phyloP scores from a whole-genome alignment of 2,888 invertebrate species.

The Dysmachus trigonus region DNA sequence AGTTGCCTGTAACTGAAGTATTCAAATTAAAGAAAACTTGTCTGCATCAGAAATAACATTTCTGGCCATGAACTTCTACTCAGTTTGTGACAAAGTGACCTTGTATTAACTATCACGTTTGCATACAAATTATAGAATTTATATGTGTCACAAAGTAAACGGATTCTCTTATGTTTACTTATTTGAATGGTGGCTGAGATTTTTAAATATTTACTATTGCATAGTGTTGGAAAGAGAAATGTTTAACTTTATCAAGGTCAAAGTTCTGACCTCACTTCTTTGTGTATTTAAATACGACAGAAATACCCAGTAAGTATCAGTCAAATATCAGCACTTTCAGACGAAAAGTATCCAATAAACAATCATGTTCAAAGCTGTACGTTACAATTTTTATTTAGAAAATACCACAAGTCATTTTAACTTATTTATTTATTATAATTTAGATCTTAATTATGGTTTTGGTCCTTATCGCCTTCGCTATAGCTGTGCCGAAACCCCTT shows the following conservation, averaged over 20 bases:
- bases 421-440: background rate
- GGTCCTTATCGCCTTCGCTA: slow-evolving; percentile 57
- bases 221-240: background rate
- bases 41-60: background rate
- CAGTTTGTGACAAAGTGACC: background rate
- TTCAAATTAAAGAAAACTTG: background rate
- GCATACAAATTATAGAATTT: background rate
- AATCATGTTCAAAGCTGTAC: slow-evolving; percentile 31
- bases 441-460: slow-evolving; percentile 50
- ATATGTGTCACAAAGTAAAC: background rate
- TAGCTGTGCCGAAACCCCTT: slow-evolving; percentile 56
- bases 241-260: background rate
- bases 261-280: background rate
- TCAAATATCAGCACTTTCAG: background rate
- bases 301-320: background rate
- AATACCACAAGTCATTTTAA: background rate
- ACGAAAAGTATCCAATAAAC: background rate
- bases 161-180: background rate
- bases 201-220: background rate
- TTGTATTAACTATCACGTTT: background rate
- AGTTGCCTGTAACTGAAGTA: too few relatives aligned
- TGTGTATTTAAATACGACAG: background rate
- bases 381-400: background rate
- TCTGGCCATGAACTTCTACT: background rate
- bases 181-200: background rate